Evolutionary conservation across 1,140 invertebrate genomes (phyloP).

Genomic region (Dryas iulia): DNA sequence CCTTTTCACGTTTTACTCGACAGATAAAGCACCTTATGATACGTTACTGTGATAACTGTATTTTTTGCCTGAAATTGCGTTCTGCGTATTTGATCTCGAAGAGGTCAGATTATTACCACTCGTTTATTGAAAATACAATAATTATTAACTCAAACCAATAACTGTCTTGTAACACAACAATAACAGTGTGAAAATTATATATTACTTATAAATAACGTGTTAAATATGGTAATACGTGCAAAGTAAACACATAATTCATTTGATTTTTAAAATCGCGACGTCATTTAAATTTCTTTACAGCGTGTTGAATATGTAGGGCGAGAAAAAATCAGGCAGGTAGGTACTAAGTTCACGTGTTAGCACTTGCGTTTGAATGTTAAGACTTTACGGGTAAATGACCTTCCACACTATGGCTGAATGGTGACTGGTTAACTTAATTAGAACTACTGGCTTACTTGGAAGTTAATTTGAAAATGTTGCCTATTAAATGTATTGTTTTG

Average conservation of each 20-base stretch:
- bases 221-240: not conserved
- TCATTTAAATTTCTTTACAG: constrained; percentile 10
- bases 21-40: too few species aligned
- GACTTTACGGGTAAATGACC: constrained; percentile 15
- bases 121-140: not conserved
- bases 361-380: constrained; percentile 14
- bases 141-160: not conserved
- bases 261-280: constrained; percentile 6
- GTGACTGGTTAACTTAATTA: constrained; percentile 2
- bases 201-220: not conserved
- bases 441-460: not conserved
- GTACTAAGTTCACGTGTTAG: constrained; percentile 14
- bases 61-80: too few species aligned
- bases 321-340: constrained; percentile 13
- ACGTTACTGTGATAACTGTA: too few species aligned
- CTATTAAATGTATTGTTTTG: not conserved
- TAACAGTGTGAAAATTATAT: not conserved
- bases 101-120: not conserved
- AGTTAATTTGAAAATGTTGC: not conserved
- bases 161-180: not conserved
- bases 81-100: not conserved
- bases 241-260: not conserved
- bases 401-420: not conserved
- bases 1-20: too few species aligned
- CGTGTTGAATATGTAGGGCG: constrained; percentile 25